A percentile compares a stretch with the other conserved stretches of the same genome.
Conservation (phyloP, 2,888 invertebrate species). For the Drosophila longiperda region DNA sequence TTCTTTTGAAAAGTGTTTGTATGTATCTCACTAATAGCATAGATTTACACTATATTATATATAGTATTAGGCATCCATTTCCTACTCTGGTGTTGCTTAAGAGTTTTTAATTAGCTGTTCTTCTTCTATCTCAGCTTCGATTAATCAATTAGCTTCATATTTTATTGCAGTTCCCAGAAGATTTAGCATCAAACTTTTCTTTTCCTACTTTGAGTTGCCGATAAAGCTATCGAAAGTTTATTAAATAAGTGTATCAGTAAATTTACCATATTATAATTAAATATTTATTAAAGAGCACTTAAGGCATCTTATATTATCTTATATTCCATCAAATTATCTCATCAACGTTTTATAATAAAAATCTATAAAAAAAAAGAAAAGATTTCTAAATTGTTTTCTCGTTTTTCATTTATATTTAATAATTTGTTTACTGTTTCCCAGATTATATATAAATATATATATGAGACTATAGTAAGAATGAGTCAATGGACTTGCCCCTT, state of each 20-base stretch:
- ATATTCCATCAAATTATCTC: background rate
- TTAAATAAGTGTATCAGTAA: background rate
- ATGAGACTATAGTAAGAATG: background rate
- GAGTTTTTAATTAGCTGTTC: background rate
- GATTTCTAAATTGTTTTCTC: no score
- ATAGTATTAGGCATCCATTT: background rate
- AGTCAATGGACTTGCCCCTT: no score
- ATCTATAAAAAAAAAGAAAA: no score
- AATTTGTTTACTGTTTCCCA: background rate
- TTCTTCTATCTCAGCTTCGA: background rate
- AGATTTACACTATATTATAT: background rate
- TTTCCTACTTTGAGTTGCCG: background rate
- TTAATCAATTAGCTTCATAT: background rate
- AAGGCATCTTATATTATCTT: background rate
- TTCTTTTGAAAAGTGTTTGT: background rate
- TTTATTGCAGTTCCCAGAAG: slow-evolving; percentile 4
- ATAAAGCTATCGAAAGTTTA: background rate
- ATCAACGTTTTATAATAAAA: no score
- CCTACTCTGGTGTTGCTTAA: background rate
- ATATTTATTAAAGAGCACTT: background rate
- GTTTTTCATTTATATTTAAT: background rate
- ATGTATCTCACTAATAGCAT: no score
- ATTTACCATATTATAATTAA: no score
- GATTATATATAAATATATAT: background rate
- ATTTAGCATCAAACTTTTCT: background rate